Percentiles rank a stretch among this genome's conserved stretches.
Conservation (phyloP, 2,888 invertebrate species). For the Norana najaformis region DNA sequence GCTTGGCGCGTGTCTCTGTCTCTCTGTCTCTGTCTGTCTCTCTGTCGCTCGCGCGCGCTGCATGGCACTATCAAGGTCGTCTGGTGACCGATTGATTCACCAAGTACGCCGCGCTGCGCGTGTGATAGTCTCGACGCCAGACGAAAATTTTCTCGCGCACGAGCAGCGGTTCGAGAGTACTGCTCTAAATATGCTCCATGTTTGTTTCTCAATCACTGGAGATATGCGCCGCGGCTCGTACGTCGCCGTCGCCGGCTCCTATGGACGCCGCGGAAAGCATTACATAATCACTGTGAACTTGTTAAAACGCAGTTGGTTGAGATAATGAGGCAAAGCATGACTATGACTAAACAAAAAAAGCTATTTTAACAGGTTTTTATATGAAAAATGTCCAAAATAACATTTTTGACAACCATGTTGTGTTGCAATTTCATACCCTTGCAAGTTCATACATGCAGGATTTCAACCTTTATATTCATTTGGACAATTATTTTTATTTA, state of each 20-base stretch:
- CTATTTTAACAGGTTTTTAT: neutral
- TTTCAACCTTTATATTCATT: too few relatives aligned
- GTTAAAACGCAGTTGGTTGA: neutral
- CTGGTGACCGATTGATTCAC: conserved; percentile 21
- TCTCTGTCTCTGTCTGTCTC: neutral
- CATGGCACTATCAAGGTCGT: conserved; percentile 4
- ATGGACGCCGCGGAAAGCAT: too few relatives aligned
- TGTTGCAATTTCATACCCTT: too few relatives aligned
- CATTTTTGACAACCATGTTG: too few relatives aligned
- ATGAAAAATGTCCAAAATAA: too few relatives aligned
- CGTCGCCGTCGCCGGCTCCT: neutral
- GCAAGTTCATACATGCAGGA: too few relatives aligned
- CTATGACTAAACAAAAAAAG: neutral
- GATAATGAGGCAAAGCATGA: neutral
- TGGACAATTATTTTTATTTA: too few relatives aligned
- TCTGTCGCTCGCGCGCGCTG: too few relatives aligned
- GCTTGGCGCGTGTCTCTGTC: neutral
- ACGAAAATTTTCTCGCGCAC: neutral
- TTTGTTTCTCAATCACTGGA: neutral
- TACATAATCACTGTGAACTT: neutral
- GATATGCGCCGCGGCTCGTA: neutral
- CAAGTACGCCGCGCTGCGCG: neutral
- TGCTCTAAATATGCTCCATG: neutral
- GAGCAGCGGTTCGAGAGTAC: neutral
- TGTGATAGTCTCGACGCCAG: conserved; percentile 1